Conservation (phyloP, 1,140 invertebrate genomes). For the Drosophila littoralis region DNA sequence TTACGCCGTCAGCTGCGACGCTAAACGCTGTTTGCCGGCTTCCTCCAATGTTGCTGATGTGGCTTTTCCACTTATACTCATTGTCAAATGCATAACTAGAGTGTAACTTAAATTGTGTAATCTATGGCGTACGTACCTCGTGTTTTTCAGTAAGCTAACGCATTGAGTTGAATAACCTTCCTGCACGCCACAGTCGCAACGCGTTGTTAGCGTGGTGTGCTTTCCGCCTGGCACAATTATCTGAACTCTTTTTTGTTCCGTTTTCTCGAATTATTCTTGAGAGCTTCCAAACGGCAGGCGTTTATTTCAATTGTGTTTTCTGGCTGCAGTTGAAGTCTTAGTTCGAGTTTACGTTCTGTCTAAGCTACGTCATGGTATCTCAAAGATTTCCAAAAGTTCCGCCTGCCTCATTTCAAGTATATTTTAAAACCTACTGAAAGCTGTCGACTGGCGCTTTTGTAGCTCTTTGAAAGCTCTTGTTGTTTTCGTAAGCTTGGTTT, state of each 20-base stretch:
- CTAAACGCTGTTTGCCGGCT: neutral
- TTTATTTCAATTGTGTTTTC: slow-evolving; percentile 7
- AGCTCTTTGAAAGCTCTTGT: slow-evolving; percentile 33
- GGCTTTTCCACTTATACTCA: slow-evolving; percentile 5
- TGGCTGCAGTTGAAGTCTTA: neutral
- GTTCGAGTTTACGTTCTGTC: slow-evolving; percentile 51
- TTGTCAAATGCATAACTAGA: slow-evolving; percentile 7
- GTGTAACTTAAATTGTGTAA: slow-evolving; percentile 6
- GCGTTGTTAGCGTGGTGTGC: no score
- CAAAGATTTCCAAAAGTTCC: slow-evolving; percentile 61
- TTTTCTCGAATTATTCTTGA: slow-evolving; percentile 23
- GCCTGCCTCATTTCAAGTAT: slow-evolving; percentile 43
- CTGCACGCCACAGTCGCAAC: slow-evolving; percentile 5
- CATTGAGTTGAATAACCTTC: slow-evolving; percentile 46
- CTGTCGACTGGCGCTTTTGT: slow-evolving; percentile 30
- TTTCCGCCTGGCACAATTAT: slow-evolving; percentile 42
- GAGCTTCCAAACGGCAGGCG: slow-evolving; percentile 24
- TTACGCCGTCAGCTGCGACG: slow-evolving; percentile 4
- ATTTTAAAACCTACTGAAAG: slow-evolving; percentile 49
- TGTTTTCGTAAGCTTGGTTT: slow-evolving; percentile 41
- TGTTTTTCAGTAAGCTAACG: neutral
- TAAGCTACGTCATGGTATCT: slow-evolving; percentile 62
- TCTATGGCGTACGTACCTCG: slow-evolving; percentile 4
- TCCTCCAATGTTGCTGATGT: slow-evolving; percentile 30
- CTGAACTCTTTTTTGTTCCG: slow-evolving; percentile 21